Percentiles rank a stretch among this genome's conserved stretches.
Conservation (phyloP, 1,140 invertebrate genomes). For the Planococcus citri region DNA sequence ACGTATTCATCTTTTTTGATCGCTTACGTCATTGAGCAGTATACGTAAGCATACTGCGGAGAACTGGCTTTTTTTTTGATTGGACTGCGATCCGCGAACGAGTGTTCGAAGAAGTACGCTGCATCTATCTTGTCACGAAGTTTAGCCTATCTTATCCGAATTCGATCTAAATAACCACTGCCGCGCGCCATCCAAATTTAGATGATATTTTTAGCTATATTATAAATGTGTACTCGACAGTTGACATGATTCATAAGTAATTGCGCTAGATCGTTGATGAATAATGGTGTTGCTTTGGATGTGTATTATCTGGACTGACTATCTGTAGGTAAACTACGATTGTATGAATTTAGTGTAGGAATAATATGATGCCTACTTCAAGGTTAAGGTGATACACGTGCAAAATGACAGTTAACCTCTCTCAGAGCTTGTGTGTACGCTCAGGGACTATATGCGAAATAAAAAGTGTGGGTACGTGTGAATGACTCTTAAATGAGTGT, state of each 20-base stretch:
- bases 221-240: not conserved
- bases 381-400: not conserved
- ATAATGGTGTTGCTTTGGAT: not conserved
- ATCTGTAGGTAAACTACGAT: no score
- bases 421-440: no score
- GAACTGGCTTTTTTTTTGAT: not conserved
- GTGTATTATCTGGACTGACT: not conserved
- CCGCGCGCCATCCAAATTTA: not conserved
- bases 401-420: not conserved
- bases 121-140: not conserved
- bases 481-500: no score
- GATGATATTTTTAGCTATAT: not conserved
- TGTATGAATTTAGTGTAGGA: not conserved
- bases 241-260: not conserved
- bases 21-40: not conserved
- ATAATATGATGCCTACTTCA: not conserved
- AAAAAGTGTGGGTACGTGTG: no score
- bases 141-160: not conserved
- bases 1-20: not conserved
- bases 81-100: not conserved
- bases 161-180: not conserved
- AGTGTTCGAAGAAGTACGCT: not conserved
- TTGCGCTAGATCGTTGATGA: not conserved
- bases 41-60: no score
- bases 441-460: no score